A percentile compares a stretch with the other conserved stretches of the same genome.
Conservation (phyloP, 2,888 invertebrate genomes). For the Drosophila ochracea region DNA sequence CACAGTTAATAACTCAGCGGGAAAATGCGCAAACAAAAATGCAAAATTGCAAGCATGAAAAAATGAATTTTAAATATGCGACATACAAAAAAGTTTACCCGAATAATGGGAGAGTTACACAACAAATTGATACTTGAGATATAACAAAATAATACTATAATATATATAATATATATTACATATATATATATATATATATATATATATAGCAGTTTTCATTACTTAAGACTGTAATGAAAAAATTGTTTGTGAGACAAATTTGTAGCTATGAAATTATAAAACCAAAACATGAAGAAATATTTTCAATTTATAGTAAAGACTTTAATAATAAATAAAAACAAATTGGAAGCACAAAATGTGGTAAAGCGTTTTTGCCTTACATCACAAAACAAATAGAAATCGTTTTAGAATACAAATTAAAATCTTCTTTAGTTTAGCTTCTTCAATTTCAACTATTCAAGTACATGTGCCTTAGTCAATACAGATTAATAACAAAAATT, state of each 20-base stretch:
- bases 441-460: background rate
- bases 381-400: background rate
- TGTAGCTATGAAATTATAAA: background rate
- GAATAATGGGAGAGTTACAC: background rate
- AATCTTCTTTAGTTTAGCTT: background rate
- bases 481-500: background rate
- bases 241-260: background rate
- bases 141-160: background rate
- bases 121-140: background rate
- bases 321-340: background rate
- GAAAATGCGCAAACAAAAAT: constrained; percentile 18
- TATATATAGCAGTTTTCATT: background rate
- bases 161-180: background rate
- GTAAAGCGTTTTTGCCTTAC: background rate
- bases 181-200: background rate
- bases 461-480: background rate
- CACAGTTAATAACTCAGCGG: constrained; percentile 26
- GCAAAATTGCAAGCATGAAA: constrained; percentile 8
- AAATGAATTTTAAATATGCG: constrained; percentile 9
- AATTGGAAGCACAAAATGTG: background rate
- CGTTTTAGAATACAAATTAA: background rate
- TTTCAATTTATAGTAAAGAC: background rate
- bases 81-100: background rate
- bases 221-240: background rate
- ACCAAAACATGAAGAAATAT: background rate